Evolutionary conservation across 2,113 vertebrate species (phyloP).

Genomic region (Dolichallabes microphthalmus): DNA sequence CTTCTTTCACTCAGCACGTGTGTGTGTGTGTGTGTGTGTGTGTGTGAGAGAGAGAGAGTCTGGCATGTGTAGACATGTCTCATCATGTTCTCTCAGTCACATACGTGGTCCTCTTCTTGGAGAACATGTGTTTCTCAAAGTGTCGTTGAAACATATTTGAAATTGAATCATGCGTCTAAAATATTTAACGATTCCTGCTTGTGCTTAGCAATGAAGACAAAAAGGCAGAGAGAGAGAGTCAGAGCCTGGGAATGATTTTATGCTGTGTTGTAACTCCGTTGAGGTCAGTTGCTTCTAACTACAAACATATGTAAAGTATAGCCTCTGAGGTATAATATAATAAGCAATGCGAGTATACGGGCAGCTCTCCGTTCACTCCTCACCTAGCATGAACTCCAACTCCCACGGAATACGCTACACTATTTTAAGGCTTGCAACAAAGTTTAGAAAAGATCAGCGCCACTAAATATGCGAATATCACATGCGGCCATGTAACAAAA

Average conservation of each 20-base stretch:
- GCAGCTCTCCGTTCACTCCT: constrained; percentile 10
- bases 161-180: not conserved
- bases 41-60: not conserved
- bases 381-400: constrained; percentile 8
- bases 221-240: not conserved
- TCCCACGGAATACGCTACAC: not conserved
- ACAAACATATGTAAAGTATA: constrained; percentile 24
- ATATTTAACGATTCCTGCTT: not conserved
- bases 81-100: not conserved
- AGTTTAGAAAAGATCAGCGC: not conserved
- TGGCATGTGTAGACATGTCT: constrained; percentile 31
- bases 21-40: constrained; percentile 16
- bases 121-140: not conserved
- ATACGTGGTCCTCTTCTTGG: not conserved
- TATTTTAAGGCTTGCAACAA: not conserved
- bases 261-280: constrained; percentile 19
- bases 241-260: constrained; percentile 25
- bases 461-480: not conserved
- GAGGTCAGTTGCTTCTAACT: constrained; percentile 32
- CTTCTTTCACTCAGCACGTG: not conserved
- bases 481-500: not conserved
- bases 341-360: not conserved
- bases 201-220: not conserved
- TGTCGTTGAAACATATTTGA: not conserved
- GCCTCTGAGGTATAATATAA: constrained; percentile 19